Percentiles rank a stretch among this genome's conserved stretches.
phyloP scores from a whole-genome alignment of 1,140 invertebrate genomes.

The Macrostomum lignano region DNA sequence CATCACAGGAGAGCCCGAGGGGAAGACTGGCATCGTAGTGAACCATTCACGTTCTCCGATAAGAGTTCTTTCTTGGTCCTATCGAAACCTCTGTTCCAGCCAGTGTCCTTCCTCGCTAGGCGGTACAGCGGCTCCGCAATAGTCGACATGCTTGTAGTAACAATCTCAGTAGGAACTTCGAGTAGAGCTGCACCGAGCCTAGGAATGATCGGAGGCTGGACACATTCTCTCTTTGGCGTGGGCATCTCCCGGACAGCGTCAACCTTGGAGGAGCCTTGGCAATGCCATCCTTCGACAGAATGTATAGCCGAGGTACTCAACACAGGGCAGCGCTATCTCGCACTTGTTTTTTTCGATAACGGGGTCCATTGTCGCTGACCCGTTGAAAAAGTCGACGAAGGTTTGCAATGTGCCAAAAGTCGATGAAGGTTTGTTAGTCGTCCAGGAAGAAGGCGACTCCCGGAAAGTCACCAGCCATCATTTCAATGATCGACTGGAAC shows the following conservation, averaged over 20 bases:
- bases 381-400: not conserved
- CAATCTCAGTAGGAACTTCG: conserved; percentile 8
- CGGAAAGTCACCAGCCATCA: not conserved
- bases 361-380: not conserved
- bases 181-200: conserved; percentile 6
- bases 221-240: conserved; percentile 3
- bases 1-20: too few species aligned
- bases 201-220: conserved; percentile 5
- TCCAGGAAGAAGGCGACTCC: conserved; percentile 7
- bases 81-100: too few species aligned
- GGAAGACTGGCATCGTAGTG: too few species aligned
- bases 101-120: too few species aligned
- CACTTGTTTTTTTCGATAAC: conserved; percentile 2
- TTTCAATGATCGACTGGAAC: conserved; percentile 7
- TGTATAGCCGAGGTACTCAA: not conserved
- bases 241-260: not conserved
- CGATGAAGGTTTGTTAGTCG: conserved; percentile 4
- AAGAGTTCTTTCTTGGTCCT: too few species aligned
- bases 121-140: not conserved
- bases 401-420: conserved; percentile 3
- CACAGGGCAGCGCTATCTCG: not conserved
- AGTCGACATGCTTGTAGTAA: conserved; percentile 7
- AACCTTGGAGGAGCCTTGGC: not conserved
- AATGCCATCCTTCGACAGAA: not conserved
- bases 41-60: too few species aligned